phyloP scores from a whole-genome alignment of 2,113 vertebrate genomes.

The Anarhynchus alexandrinus region DNA sequence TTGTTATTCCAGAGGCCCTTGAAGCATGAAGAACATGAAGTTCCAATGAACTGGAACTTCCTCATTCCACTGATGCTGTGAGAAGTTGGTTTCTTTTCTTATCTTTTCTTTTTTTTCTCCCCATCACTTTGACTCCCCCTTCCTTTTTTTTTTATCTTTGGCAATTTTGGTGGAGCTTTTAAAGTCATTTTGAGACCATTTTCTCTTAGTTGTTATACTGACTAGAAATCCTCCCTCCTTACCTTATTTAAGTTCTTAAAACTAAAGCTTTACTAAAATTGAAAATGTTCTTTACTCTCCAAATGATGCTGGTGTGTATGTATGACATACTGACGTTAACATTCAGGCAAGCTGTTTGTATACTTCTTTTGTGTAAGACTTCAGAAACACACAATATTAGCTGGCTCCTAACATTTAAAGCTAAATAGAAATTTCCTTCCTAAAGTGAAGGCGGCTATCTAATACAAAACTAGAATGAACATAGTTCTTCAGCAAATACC shows the following conservation, averaged over 20 bases:
- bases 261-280: not conserved
- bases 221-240: not conserved
- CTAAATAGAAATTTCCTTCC: not conserved
- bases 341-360: not conserved
- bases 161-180: not conserved
- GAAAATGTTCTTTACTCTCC: not conserved
- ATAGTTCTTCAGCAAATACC: not conserved
- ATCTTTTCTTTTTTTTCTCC: not conserved
- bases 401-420: not conserved
- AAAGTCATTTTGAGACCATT: not conserved
- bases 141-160: not conserved
- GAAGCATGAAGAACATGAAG: conserved; percentile 50
- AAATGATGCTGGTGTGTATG: not conserved
- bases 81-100: conserved; percentile 1
- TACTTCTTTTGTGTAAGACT: not conserved
- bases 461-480: not conserved
- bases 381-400: not conserved
- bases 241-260: not conserved
- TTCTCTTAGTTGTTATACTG: not conserved
- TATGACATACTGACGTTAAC: not conserved
- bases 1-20: conserved; percentile 51
- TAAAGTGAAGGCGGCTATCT: not conserved
- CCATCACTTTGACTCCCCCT: rapidly evolving
- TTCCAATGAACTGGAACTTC: conserved; percentile 39
- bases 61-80: not conserved